Percentiles rank a stretch among this genome's conserved stretches.
Evolutionary conservation across 2,888 invertebrate species (phyloP).

Genomic region (Drosophila monieri): DNA sequence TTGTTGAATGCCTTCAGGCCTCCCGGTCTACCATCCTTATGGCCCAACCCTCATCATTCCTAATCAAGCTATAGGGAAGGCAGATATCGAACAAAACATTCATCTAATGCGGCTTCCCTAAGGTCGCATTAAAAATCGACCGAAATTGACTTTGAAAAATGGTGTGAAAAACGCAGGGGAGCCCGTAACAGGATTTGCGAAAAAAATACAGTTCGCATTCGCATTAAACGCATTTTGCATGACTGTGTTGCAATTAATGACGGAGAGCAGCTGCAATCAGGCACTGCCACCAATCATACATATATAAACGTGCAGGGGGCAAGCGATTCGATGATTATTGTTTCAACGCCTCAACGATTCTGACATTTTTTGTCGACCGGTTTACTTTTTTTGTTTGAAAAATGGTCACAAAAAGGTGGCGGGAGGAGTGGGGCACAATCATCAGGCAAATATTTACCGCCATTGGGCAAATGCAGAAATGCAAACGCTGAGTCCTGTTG

Average conservation of each 20-base stretch:
- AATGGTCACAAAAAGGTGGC: constrained; percentile 49
- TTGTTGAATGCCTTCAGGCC: constrained; percentile 28
- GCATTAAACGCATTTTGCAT: constrained; percentile 43
- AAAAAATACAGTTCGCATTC: constrained; percentile 28
- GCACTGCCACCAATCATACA: constrained; percentile 43
- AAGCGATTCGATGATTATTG: constrained; percentile 65
- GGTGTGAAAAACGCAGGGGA: constrained; percentile 53
- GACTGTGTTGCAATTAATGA: constrained; percentile 64
- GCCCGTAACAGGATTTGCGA: not conserved
- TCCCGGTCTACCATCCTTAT: not conserved
- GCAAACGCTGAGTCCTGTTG: constrained; percentile 57
- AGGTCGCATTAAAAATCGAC: constrained; percentile 61
- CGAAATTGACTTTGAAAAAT: constrained; percentile 70
- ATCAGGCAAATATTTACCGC: constrained; percentile 66
- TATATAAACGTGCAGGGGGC: constrained; percentile 23
- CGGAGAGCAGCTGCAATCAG: constrained; percentile 69
- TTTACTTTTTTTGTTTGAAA: constrained; percentile 35
- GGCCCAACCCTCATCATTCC: constrained; percentile 23
- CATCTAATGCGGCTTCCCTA: constrained; percentile 54
- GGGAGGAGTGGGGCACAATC: constrained; percentile 32
- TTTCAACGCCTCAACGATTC: constrained; percentile 77
- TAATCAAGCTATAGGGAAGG: constrained; percentile 17
- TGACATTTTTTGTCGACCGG: constrained; percentile 45
- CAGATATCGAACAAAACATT: constrained; percentile 14
- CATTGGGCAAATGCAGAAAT: constrained; percentile 69